Conservation (phyloP, 1,140 invertebrate genomes). For the Pseudomyrmex pallidus region DNA sequence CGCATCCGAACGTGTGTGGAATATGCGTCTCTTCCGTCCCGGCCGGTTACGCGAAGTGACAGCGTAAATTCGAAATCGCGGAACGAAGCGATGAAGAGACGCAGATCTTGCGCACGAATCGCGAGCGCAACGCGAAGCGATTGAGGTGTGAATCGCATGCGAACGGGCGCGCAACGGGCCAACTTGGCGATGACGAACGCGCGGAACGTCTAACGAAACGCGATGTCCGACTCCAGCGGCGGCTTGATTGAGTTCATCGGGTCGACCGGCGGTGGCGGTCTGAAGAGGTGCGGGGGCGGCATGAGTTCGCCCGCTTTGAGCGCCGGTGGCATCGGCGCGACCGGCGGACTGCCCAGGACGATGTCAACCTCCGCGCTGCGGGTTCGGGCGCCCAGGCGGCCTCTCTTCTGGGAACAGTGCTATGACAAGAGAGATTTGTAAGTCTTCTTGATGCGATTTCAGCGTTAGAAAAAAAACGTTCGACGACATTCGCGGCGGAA, state of each 20-base stretch:
- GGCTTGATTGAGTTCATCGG: conserved; percentile 81
- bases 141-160: neutral
- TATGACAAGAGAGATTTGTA: conserved; percentile 90
- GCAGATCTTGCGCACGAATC: neutral
- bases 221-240: conserved; percentile 80
- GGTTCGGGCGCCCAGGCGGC: conserved; percentile 88
- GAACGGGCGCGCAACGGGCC: neutral
- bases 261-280: conserved; percentile 80
- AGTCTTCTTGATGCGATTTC: conserved; percentile 81
- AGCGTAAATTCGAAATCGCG: conserved; percentile 4
- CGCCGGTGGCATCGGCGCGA: conserved; percentile 77
- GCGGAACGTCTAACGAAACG: conserved; percentile 11
- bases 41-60: neutral
- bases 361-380: conserved; percentile 92
- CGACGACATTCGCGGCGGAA: too few species aligned
- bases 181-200: neutral
- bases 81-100: conserved; percentile 26
- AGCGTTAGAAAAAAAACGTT: neutral
- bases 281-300: conserved; percentile 85
- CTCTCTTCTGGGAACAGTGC: conserved; percentile 92
- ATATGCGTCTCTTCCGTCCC: conserved; percentile 29
- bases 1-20: conserved; percentile 6
- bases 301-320: conserved; percentile 84
- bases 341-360: conserved; percentile 88
- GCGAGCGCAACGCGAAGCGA: neutral